Evolutionary conservation across 92 coral and sea anemone species (phyloP), one percentile per base, ranked within the genome.

Genomic region (Parazoanthus darwini): DNA sequence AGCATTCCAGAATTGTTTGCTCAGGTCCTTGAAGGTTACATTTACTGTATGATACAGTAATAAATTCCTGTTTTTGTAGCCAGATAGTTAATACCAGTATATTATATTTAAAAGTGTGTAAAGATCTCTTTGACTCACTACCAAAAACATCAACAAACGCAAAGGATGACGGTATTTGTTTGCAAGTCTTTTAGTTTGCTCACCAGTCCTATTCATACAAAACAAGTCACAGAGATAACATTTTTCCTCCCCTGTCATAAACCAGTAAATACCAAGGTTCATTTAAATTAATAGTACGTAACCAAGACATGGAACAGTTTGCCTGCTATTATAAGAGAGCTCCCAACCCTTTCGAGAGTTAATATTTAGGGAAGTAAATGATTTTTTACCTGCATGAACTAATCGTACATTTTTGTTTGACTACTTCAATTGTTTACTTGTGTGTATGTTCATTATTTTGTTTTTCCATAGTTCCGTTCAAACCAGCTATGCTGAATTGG

Each of bases 1-100:
- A 15, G 23, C 79, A 74, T 4, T 74, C 79, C 20, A 74, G 22
- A 74, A 74, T 36, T 74, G 79, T 74, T 74, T 74, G 79, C 79
- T 74, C 42, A 74, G 79, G 79, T 74, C 79, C 79, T 74, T 74
- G 38, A 74, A 74, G 44, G 78, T 74, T 74, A 73, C 42, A 25
- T 73, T 73, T 73, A 73, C 37, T 73, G 72, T 66, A 22, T 71
- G 10, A 71, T 71, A 16, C 20, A 8, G 20, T 70, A 72, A 37
- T 72, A 72, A 72, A 72, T 72, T 72, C 77, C 77, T 72, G 77
- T 72, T 63, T 63, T 59, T 59, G 68, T 1, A 59, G 23, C 68
- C 23, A 59, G 42, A 39, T 39, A 39, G 42, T 39, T 39, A 39
- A 39, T 39, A 39, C 42, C 33, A 29, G 33, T 29, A 29, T 29